Base-by-base conservation (phyloP, 2,888 invertebrate genomes). In the Autographa pulchrina region DNA sequence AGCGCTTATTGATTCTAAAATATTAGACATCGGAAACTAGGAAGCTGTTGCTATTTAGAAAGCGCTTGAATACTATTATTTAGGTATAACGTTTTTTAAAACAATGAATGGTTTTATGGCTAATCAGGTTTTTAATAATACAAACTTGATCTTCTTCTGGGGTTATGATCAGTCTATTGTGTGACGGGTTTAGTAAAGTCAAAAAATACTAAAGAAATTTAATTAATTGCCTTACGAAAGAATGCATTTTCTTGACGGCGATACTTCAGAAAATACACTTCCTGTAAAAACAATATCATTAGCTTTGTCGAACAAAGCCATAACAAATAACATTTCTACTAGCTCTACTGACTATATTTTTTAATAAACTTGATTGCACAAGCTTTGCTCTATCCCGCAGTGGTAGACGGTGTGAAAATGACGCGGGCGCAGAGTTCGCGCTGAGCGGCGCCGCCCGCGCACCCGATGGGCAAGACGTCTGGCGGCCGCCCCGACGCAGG, bases 401-500 rank as follows among this genome's bases (percentile, higher is more conserved):
- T 81, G 86, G 87, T 90, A 91, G 92, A 89, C 8, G 59, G 86
- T 89, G 87, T 54, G 63, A 79, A 54, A 13, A 79, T 82, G 80
- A 63, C 69, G 73, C 69, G 72, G 56, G 83, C 82, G 79, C 84
- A 79, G 78, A 77, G 85, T 83, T 86, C 83, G 83, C 88, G 88
- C 84, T 88, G 86, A 84, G 85, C 88, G 84, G 81, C 84, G 88
- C 85, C 84, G 86, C 84, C 88, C 90, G 87, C 85, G 88, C 84
- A 82, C 85, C 92, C 91, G 90, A 96, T 96, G 95, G 95, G 95
- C 88, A 96, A 95, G 93, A 95, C 95, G 87, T 95, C 95, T 72
- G 94, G 94, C 75, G 95, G 95, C 75, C 92, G 95, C 66, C 89
- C 91, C 84, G 92, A 94, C 88, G 88, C 91, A 85, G 91, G 92